Conservation (phyloP, 2,797 vertebrate genomes). For the Tenualosa thibaudeaui region DNA sequence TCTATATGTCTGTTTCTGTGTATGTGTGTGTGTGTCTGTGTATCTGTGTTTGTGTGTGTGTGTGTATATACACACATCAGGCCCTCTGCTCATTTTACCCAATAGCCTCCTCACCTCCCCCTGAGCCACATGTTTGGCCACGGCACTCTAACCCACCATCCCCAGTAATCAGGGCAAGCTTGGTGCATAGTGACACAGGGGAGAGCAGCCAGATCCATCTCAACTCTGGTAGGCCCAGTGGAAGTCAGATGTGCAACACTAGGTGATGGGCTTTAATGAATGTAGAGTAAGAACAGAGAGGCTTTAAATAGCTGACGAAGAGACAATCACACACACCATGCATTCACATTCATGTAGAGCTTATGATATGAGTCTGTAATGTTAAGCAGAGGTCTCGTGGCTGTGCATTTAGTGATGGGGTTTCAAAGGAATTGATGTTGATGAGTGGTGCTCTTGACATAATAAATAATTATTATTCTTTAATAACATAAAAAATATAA, state of each 20-base stretch:
- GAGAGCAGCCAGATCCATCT: neutral
- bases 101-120: neutral
- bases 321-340: neutral
- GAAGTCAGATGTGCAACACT: neutral
- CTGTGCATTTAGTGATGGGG: neutral
- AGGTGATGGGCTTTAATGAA: neutral
- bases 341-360: neutral
- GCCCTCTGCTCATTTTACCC: neutral
- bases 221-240: neutral
- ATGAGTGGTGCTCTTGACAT: neutral
- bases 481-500: neutral
- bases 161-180: neutral
- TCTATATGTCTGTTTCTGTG: neutral
- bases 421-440: neutral
- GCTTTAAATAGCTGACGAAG: neutral
- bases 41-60: neutral
- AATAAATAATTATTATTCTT: too few relatives aligned
- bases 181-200: neutral
- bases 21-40: neutral
- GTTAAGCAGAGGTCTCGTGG: neutral
- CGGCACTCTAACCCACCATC: neutral
- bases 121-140: constrained; percentile 1
- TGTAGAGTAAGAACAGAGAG: neutral
- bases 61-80: neutral
- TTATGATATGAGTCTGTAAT: neutral